phyloP scores from a whole-genome alignment of 2,888 invertebrate genomes.

The Ceriagrion tenellum region DNA sequence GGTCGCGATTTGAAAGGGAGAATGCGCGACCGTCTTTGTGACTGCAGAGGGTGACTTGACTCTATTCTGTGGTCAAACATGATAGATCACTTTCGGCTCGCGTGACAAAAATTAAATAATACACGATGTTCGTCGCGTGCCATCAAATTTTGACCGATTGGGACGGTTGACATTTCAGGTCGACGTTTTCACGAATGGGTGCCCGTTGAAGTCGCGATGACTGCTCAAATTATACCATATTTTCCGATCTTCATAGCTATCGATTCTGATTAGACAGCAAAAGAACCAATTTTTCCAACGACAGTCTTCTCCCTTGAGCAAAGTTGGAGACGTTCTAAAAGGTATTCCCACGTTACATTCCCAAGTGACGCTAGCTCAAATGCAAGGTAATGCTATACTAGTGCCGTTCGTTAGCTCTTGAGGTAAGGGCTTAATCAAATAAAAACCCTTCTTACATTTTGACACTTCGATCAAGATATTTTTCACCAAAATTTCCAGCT shows the following conservation, averaged over 20 bases:
- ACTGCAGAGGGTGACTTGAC: neutral
- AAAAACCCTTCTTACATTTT: no score
- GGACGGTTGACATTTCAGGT: neutral
- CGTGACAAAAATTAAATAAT: constrained; percentile 27
- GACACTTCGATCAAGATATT: no score
- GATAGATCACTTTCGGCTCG: neutral
- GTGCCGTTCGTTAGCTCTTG: no score
- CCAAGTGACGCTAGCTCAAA: no score
- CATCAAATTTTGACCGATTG: neutral
- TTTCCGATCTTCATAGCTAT: neutral
- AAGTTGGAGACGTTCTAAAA: no score
- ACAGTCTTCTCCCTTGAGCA: no score
- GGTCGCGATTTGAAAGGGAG: neutral
- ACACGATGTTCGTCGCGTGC: neutral
- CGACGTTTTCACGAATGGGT: neutral
- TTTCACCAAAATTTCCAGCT: no score
- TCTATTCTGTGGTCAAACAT: neutral
- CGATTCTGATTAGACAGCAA: neutral
- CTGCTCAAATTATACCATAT: neutral
- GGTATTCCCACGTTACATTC: no score
- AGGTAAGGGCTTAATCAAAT: no score
- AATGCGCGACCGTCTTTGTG: neutral
- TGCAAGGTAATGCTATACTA: no score
- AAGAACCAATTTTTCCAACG: no score
- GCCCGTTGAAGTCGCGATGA: neutral